Conservation (phyloP, 2,888 invertebrate genomes). For the Morpho helenor region DNA sequence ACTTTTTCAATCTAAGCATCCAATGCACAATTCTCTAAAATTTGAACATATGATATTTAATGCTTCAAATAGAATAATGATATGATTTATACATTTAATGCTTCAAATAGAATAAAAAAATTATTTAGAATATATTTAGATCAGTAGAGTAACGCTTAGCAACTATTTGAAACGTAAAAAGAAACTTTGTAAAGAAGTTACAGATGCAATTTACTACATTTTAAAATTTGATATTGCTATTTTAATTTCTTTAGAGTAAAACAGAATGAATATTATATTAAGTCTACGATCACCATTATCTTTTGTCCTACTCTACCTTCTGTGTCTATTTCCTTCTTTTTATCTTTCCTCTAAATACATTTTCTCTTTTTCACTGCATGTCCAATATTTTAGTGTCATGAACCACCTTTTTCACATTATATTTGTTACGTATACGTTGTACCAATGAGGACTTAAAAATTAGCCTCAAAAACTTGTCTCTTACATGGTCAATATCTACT, state of each 20-base stretch:
- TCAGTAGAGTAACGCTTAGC: neutral
- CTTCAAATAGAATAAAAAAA: neutral
- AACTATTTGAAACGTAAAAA: too few species aligned
- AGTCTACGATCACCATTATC: neutral
- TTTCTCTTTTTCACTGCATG: slow-evolving; percentile 5
- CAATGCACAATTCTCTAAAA: too few species aligned
- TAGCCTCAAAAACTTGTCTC: too few species aligned
- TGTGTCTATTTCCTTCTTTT: slow-evolving; percentile 12
- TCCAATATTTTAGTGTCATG: slow-evolving; percentile 5
- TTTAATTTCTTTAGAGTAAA: slow-evolving; percentile 8
- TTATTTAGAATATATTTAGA: neutral
- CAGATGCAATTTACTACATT: neutral
- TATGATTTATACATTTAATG: neutral
- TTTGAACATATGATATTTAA: neutral
- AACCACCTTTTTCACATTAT: neutral
- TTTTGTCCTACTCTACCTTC: neutral
- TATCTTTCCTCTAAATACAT: slow-evolving; percentile 7
- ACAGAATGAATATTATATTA: slow-evolving; percentile 3
- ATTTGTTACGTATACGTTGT: neutral
- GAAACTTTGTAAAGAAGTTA: neutral
- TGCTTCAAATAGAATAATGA: neutral
- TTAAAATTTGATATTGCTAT: too few species aligned
- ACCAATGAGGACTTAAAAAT: neutral
- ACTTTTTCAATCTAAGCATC: too few species aligned
- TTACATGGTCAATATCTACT: neutral